Evolutionary conservation across 2,888 invertebrate genomes (phyloP).

Genomic region (Spicauda simplicius): DNA sequence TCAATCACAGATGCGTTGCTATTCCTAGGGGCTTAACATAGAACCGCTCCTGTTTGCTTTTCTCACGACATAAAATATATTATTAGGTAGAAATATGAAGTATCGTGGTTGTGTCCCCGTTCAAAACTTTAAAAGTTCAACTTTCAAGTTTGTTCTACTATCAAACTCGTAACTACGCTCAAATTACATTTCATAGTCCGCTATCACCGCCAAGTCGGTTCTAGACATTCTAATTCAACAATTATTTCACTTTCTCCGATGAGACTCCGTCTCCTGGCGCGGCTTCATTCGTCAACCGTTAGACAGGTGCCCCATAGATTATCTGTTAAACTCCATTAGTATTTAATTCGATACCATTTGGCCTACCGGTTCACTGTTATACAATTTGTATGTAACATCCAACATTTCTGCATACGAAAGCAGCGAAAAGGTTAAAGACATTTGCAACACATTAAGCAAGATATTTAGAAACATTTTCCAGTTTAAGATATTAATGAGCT

Average conservation of each 20-base stretch:
- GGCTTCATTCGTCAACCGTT: conserved; percentile 71
- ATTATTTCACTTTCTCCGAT: conserved; percentile 77
- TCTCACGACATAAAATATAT: no score
- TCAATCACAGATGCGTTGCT: no score
- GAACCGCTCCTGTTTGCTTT: no score
- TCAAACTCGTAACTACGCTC: conserved; percentile 7
- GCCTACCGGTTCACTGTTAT: conserved; percentile 67
- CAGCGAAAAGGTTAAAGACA: conserved; percentile 27
- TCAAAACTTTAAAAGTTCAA: no score
- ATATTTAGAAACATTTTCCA: conserved; percentile 28
- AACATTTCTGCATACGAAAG: conserved; percentile 37
- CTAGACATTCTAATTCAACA: conserved; percentile 46
- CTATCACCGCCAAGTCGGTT: conserved; percentile 38
- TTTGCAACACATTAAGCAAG: conserved; percentile 27
- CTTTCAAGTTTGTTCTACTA: no score
- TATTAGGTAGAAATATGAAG: no score
- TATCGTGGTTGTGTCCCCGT: no score
- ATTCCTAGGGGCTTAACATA: no score
- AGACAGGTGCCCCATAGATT: conserved; percentile 75
- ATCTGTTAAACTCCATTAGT: conserved; percentile 74
- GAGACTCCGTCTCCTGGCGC: conserved; percentile 61
- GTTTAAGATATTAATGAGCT: neutral
- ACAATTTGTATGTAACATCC: conserved; percentile 57
- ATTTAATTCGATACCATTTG: conserved; percentile 76
- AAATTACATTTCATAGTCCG: conserved; percentile 7